Evolutionary conservation across 2,888 invertebrate genomes (phyloP), one percentile per base, ranked within the genome.

Genomic region (Ophioninae sp.): DNA sequence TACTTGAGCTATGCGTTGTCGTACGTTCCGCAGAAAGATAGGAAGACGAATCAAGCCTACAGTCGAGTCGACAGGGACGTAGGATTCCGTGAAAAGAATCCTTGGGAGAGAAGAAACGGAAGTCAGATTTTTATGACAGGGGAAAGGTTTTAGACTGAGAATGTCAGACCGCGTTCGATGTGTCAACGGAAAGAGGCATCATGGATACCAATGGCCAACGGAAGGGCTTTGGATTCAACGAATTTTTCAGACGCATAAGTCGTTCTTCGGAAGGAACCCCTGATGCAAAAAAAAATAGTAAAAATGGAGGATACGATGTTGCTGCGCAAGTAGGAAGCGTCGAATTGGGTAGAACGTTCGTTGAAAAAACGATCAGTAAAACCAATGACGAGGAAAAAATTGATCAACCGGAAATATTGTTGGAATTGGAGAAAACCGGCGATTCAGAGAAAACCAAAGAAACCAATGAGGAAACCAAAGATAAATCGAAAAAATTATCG

Each of bases 181-280:
- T 1, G 30, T 30, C 39, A 20, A 22, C 22, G 41, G 30, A 78
- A 61, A 37, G 44, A 63, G n/a, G 72, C 23, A 71, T 30, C n/a
- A 79, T 79, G 82, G 82, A 73, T 39, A 65, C 72, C 23, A 73
- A 68, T 10, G 58, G 73, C 10, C 68, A 79, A 37, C 68, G 44
- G 51, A 56, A 56, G 0, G 39, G 68, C 44, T 22, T 82, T 30
- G 73, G 73, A 20, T 74, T 75, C 17, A 61, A 71, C 2, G 77
- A 74, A 65, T 72, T 82, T 37, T 80, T 80, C 61, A 44, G 44
- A 9, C 71, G 74, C 8, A 59, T 22, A 30, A 13, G 69, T 61
- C 39, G 58, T 13, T 83, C 82, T 10, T 37, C 68, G 7, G 76
- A 64, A n/a, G 9, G 56, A 30, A 20, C 13, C 1, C 65, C 51